Evolutionary conservation across 2,797 vertebrate genomes (phyloP).

Genomic region (Scarus forsteni): DNA sequence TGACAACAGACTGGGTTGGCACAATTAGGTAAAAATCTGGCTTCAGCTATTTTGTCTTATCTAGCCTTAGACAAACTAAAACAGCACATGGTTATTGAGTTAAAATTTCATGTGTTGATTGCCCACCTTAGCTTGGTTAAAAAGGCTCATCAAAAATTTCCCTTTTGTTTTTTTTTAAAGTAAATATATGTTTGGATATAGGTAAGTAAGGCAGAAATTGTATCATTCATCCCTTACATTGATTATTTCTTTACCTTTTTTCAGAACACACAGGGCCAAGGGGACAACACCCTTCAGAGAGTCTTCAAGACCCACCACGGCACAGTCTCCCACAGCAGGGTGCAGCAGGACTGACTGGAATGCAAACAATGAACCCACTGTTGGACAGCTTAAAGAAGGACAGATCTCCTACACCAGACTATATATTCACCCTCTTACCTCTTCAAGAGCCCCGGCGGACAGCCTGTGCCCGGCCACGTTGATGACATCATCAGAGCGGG

Average conservation of each 20-base stretch:
- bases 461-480: conserved; percentile 96
- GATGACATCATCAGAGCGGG: conserved; percentile 96
- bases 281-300: conserved; percentile 93
- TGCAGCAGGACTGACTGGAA: conserved; percentile 90
- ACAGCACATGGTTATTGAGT: too few species aligned
- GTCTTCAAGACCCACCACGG: conserved; percentile 94
- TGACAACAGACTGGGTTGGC: too few species aligned
- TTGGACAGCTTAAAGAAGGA: neutral
- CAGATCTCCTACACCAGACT: neutral
- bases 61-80: too few species aligned
- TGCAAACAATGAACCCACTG: conserved; percentile 22
- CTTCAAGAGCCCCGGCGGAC: conserved; percentile 93
- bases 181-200: too few species aligned
- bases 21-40: too few species aligned
- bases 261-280: conserved; percentile 92
- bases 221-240: neutral
- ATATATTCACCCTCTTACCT: conserved; percentile 78
- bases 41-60: too few species aligned
- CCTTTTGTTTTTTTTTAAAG: too few species aligned
- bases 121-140: too few species aligned
- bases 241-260: conserved; percentile 83
- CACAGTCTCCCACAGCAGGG: conserved; percentile 90
- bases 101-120: too few species aligned
- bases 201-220: neutral
- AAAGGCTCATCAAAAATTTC: too few species aligned